These are phyloP conservation scores for Haliclona indistincta DNA, from an alignment of 37 sponge, comb jelly and placozoan genomes.

Conservation along the genomic window DNA sequence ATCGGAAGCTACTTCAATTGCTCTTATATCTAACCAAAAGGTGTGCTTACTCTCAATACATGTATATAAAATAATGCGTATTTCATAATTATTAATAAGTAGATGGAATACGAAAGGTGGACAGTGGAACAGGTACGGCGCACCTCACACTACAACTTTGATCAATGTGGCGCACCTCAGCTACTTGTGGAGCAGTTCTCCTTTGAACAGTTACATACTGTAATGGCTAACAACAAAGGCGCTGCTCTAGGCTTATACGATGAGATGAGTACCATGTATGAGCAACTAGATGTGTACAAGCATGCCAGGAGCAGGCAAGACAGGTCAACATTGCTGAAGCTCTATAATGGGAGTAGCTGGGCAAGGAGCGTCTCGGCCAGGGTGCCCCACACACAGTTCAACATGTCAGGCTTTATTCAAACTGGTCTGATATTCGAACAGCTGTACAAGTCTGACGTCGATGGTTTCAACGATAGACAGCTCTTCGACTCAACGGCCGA, in stretches of 20 bases:
- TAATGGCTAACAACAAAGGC: not conserved
- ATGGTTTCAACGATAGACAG: slow-evolving; percentile 20
- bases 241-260: not conserved
- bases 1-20: too few species aligned
- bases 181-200: not conserved
- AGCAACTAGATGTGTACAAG: not conserved
- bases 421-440: not conserved
- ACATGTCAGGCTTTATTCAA: slow-evolving; percentile 24
- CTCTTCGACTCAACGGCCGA: not conserved
- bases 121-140: too few species aligned
- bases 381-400: slow-evolving; percentile 12
- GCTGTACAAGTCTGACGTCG: not conserved
- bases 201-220: not conserved
- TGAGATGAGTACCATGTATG: not conserved
- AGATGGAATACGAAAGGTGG: too few species aligned
- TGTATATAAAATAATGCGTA: too few species aligned
- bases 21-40: too few species aligned
- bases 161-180: not conserved
- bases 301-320: not conserved
- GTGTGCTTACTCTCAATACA: too few species aligned
- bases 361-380: not conserved
- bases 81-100: too few species aligned
- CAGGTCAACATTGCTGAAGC: not conserved
- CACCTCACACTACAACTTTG: too few species aligned
- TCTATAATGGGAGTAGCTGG: not conserved